Conservation (phyloP, 2,888 invertebrate genomes). For the Cantharis nigra region DNA sequence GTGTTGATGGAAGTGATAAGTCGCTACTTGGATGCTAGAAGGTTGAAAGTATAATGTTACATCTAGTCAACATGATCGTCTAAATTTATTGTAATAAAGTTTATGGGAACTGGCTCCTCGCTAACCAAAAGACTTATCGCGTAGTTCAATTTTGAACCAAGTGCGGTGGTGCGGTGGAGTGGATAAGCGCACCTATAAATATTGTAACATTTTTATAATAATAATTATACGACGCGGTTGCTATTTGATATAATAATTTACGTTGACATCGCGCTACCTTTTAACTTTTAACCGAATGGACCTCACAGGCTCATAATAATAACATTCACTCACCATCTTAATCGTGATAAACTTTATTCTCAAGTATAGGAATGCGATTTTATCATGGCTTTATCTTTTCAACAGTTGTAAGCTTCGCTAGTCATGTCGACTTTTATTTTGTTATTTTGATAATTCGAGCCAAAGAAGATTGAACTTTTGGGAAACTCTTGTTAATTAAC, state of each 20-base stretch:
- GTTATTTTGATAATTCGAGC: slow-evolving; percentile 5
- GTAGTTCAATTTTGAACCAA: neutral
- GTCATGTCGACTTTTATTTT: slow-evolving; percentile 11
- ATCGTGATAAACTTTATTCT: slow-evolving; percentile 24
- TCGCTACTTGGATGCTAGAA: slow-evolving; percentile 27
- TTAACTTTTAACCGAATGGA: slow-evolving; percentile 9
- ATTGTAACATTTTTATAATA: neutral
- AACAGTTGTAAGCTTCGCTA: slow-evolving; percentile 18
- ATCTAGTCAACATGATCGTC: slow-evolving; percentile 35
- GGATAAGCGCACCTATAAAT: neutral
- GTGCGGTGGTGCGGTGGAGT: neutral
- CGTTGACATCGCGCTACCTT: slow-evolving; percentile 8
- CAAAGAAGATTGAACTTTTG: neutral
- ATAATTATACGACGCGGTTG: neutral
- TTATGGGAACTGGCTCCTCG: slow-evolving; percentile 11
- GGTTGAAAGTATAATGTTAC: slow-evolving; percentile 35
- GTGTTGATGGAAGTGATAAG: slow-evolving; percentile 38
- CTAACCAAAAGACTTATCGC: neutral
- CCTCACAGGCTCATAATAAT: slow-evolving; percentile 18
- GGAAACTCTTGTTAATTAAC: neutral
- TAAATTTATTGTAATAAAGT: slow-evolving; percentile 20
- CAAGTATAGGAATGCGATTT: slow-evolving; percentile 22
- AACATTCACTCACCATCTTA: slow-evolving; percentile 15
- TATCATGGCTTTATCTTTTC: slow-evolving; percentile 21
- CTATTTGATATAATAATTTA: slow-evolving; percentile 5